Conservation (phyloP, 1,140 invertebrate species). For the Eurosta solidaginis region DNA sequence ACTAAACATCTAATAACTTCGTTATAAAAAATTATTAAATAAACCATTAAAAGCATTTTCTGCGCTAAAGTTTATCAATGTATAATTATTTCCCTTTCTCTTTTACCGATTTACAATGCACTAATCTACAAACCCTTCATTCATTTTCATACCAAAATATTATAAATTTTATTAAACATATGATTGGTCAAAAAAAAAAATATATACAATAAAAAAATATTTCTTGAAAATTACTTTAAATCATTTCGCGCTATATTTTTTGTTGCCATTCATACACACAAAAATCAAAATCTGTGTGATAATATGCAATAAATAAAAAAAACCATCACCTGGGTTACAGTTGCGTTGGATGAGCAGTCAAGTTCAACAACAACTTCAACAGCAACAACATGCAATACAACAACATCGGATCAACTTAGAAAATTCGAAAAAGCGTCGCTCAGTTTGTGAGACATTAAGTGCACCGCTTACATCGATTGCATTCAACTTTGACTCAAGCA, state of each 20-base stretch:
- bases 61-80: neutral
- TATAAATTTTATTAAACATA: neutral
- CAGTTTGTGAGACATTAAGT: conserved; percentile 54
- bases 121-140: neutral
- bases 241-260: neutral
- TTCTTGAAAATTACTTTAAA: too few relatives aligned
- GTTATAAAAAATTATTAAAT: neutral
- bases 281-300: neutral
- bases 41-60: neutral
- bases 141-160: neutral
- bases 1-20: neutral
- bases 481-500: conserved; percentile 33
- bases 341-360: conserved; percentile 56
- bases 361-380: conserved; percentile 41
- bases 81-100: conserved; percentile 15
- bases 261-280: neutral
- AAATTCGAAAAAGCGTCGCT: conserved; percentile 41
- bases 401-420: neutral
- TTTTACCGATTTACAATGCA: neutral
- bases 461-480: conserved; percentile 40
- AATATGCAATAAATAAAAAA: neutral
- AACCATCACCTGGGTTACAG: conserved; percentile 34
- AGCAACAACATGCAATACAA: conserved; percentile 37
- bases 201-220: neutral
- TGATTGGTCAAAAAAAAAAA: neutral